A percentile compares a stretch with the other conserved stretches of the same genome.
phyloP scores from a whole-genome alignment of 2,113 vertebrate species.

The Sclerurus mexicanus region DNA sequence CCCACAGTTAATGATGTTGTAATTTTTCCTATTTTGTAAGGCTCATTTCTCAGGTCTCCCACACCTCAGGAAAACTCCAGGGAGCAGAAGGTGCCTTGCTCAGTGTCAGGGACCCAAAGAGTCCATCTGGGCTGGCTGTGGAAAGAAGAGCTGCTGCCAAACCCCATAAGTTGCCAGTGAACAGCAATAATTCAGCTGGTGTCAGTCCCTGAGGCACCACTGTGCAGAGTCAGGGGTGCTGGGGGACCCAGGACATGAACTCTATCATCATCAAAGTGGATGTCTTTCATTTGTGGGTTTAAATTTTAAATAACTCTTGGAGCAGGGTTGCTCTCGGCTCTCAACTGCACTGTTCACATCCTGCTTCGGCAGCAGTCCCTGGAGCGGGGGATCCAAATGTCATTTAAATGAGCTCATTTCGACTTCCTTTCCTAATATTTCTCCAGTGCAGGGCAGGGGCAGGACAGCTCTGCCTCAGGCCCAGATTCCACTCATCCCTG shows the following conservation, averaged over 20 bases:
- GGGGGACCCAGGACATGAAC: not conserved
- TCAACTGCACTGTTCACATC: not conserved
- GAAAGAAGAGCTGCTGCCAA: not conserved
- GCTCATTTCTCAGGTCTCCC: not conserved
- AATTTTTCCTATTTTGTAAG: not conserved
- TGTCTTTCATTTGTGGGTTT: conserved; percentile 28
- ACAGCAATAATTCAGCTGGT: not conserved
- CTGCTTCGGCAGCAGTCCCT: not conserved
- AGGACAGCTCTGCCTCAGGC: not conserved
- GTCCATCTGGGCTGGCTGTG: accelerated
- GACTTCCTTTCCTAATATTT: not conserved
- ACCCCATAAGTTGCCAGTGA: not conserved
- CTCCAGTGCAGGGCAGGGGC: not conserved
- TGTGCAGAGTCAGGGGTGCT: accelerated
- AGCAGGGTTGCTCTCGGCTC: not conserved
- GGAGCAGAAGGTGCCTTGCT: not conserved
- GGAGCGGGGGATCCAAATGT: not conserved
- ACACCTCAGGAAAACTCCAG: accelerated
- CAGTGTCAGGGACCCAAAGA: not conserved
- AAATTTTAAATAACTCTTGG: conserved; percentile 26
- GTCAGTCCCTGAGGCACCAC: not conserved
- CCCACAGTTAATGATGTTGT: accelerated
- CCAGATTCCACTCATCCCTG: accelerated
- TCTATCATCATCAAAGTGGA: not conserved
- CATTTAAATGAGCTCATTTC: not conserved